Percentiles rank a stretch among this genome's conserved stretches.
These are phyloP conservation scores for Bombus huntii DNA, from an alignment of 1,140 invertebrate species.

Conservation along the genomic window DNA sequence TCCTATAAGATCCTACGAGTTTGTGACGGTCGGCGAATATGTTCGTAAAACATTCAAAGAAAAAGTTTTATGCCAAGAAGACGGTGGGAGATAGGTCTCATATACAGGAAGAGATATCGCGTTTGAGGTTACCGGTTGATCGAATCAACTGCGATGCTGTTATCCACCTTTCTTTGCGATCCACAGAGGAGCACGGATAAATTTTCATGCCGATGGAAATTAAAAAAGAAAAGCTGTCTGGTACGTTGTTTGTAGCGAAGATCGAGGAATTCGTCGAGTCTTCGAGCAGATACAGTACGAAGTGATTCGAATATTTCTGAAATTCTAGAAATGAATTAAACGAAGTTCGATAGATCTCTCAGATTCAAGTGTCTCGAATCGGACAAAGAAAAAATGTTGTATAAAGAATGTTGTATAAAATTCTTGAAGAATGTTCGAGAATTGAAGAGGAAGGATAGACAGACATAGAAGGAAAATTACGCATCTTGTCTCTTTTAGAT, in stretches of 20 bases:
- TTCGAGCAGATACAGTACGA: not conserved
- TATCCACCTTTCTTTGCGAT: not conserved
- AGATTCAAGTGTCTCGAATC: not conserved
- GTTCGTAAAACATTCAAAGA: conserved; percentile 60
- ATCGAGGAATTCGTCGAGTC: not conserved
- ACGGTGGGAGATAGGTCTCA: conserved; percentile 5
- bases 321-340: not conserved
- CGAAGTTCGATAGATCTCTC: no score
- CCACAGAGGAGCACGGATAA: not conserved
- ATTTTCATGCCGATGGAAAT: conserved; percentile 24
- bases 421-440: not conserved
- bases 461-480: not conserved
- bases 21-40: conserved; percentile 63
- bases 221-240: not conserved
- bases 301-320: not conserved
- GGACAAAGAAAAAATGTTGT: no score
- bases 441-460: no score
- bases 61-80: conserved; percentile 53
- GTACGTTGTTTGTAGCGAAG: not conserved
- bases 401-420: not conserved
- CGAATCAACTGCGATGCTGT: not conserved
- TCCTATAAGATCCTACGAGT: conserved; percentile 56
- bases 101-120: conserved; percentile 12
- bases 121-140: not conserved
- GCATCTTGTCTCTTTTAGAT: not conserved